Evolutionary conservation across 2,797 vertebrate genomes (phyloP).

Genomic region (Chrosomus eos): DNA sequence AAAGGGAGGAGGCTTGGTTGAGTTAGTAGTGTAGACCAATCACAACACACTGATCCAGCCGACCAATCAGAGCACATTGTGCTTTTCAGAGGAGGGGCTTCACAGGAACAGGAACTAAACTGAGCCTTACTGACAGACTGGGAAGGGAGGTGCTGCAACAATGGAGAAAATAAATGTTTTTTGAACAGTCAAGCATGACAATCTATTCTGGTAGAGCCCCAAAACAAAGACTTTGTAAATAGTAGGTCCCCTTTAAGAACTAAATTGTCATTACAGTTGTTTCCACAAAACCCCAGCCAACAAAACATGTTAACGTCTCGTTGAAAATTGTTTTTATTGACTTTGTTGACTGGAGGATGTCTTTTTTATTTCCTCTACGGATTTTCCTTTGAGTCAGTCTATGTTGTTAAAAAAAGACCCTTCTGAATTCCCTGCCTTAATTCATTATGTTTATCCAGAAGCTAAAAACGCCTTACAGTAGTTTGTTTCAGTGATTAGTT

Average conservation of each 20-base stretch:
- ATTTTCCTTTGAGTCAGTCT: neutral
- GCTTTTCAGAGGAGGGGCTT: neutral
- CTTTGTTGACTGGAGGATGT: neutral
- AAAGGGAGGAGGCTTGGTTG: neutral
- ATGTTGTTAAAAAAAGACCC: neutral
- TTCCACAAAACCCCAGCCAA: neutral
- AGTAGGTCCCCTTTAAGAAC: neutral
- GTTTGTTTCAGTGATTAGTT: conserved; percentile 20
- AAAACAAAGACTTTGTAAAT: neutral
- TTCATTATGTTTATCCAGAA: conserved; percentile 11
- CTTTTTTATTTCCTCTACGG: neutral
- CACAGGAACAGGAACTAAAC: neutral
- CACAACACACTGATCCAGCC: neutral
- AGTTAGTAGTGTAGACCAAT: neutral
- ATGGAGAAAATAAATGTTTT: neutral
- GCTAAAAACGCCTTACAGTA: conserved; percentile 3
- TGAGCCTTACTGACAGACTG: neutral
- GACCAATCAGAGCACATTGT: neutral
- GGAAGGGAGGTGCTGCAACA: neutral
- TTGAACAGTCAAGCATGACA: neutral
- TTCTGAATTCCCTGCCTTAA: neutral
- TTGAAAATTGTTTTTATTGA: conserved; percentile 13
- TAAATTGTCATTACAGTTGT: neutral
- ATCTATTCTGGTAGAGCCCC: neutral
- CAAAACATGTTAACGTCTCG: neutral